These are phyloP conservation scores for Psittacula derbiana DNA, from an alignment of 2,797 vertebrate species.

Conservation along the genomic window DNA sequence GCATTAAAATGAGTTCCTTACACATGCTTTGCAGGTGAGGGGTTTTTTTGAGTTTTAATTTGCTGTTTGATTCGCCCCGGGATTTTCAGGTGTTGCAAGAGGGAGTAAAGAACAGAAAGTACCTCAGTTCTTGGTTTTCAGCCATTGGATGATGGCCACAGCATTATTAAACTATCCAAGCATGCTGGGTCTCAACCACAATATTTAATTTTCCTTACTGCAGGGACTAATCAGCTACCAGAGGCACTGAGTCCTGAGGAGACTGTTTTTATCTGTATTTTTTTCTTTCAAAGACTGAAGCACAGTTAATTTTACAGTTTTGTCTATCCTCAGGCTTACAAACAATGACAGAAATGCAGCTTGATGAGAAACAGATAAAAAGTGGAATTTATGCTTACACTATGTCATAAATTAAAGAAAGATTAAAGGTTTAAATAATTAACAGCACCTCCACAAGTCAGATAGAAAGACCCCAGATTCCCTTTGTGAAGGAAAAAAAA, in stretches of 20 bases:
- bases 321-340: conserved; percentile 78
- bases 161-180: conserved; percentile 94
- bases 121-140: conserved; percentile 82
- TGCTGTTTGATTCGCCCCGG: conserved; percentile 82
- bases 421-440: conserved; percentile 67
- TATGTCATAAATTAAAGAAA: conserved; percentile 75
- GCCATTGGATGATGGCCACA: conserved; percentile 90
- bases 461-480: conserved; percentile 4
- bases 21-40: conserved; percentile 85
- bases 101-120: conserved; percentile 83
- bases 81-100: conserved; percentile 90
- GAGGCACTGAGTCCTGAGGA: conserved; percentile 75
- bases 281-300: conserved; percentile 63
- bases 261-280: conserved; percentile 71
- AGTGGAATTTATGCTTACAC: conserved; percentile 66
- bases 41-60: conserved; percentile 82
- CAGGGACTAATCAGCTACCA: conserved; percentile 80
- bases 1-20: conserved; percentile 88
- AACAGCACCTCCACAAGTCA: conserved; percentile 36
- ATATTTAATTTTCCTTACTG: conserved; percentile 83
- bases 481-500: not conserved
- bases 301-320: conserved; percentile 79
- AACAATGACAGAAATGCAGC: conserved; percentile 75
- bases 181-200: conserved; percentile 86
- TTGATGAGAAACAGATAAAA: conserved; percentile 79